Evolutionary conservation across 2,113 vertebrate species (phyloP), one percentile per base, ranked within the genome.

Genomic region (Lepus europaeus): DNA sequence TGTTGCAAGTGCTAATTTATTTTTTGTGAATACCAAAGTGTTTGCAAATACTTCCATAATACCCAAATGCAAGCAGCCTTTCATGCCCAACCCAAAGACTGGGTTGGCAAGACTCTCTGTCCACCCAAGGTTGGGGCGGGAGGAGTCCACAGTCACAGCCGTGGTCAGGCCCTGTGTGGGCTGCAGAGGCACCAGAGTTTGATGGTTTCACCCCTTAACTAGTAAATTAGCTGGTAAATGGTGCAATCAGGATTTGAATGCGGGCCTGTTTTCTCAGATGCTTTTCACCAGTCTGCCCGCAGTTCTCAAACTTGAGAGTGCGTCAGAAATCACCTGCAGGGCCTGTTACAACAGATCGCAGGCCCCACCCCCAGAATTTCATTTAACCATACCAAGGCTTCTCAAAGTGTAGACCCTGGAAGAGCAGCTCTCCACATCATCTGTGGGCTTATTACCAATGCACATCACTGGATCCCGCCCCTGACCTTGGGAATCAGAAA

Each of bases 401-500:
- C 85, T 84, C 72, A 29, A 87, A 83, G 25, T 86, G 64, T 79
- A 36, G 22, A 74, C 70, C 29, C 33, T 0, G 29, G 51, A 27
- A 61, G 33, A 31, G 72, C 36, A 31, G 45, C 66, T 81, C 66
- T 16, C 45, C 73, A 20, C 76, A 68, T 33, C 80, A 89, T 77
- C 80, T 87, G 69, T 73, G 85, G 95, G 87, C 27, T 84, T 69
- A 23, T 89, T 91, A 77, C 59, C 84, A 81, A 96, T 89, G 49
- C 92, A 88, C 87, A 85, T 95, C 64, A 59, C 69, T 59, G 59
- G 72, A 66, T 59, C 20, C 68, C 4, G 31, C 63, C 94, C 93
- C 90, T 94, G 51, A 94, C 68, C 49, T 79, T 64, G 22, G 79
- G 74, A 94, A 88, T 88, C 94, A 68, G 93, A 92, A 93, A 93